Evolutionary conservation across 2,113 vertebrate genomes (phyloP).

Genomic region (Heliornis fulica): DNA sequence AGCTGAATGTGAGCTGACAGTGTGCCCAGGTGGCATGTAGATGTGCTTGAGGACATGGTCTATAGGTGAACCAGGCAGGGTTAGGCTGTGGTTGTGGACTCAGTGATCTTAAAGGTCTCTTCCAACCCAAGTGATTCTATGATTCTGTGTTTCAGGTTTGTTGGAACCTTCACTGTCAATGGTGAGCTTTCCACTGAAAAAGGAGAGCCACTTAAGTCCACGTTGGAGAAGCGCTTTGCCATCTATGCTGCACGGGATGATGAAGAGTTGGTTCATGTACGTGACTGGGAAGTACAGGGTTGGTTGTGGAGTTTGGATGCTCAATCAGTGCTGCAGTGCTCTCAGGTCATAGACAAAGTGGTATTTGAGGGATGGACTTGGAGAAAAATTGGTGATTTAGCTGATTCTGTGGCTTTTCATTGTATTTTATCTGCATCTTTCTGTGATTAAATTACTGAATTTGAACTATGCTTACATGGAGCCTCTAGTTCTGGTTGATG

Average conservation of each 20-base stretch:
- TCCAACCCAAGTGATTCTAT: too few relatives aligned
- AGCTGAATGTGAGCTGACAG: too few relatives aligned
- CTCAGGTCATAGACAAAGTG: background rate
- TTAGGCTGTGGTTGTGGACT: too few relatives aligned
- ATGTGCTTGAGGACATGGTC: too few relatives aligned
- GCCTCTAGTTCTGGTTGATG: background rate
- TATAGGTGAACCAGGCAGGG: too few relatives aligned
- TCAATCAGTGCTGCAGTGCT: background rate
- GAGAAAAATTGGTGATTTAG: background rate
- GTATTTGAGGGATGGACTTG: background rate
- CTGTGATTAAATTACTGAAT: background rate
- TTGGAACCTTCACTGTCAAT: slow-evolving; percentile 85
- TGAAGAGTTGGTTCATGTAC: slow-evolving; percentile 90
- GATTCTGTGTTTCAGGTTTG: slow-evolving; percentile 85
- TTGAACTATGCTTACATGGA: background rate
- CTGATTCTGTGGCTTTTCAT: background rate
- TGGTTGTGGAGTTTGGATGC: background rate
- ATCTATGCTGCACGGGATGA: slow-evolving; percentile 80
- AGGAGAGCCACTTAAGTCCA: slow-evolving; percentile 54
- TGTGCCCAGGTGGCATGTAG: too few relatives aligned
- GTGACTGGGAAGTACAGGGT: slow-evolving; percentile 22
- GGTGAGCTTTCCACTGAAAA: slow-evolving; percentile 77
- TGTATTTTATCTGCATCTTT: background rate
- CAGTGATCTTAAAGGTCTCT: too few relatives aligned
- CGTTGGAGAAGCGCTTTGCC: slow-evolving; percentile 84